These are phyloP conservation scores for Diabrotica virgifera DNA, from an alignment of 1,140 invertebrate genomes.

Conservation along the genomic window DNA sequence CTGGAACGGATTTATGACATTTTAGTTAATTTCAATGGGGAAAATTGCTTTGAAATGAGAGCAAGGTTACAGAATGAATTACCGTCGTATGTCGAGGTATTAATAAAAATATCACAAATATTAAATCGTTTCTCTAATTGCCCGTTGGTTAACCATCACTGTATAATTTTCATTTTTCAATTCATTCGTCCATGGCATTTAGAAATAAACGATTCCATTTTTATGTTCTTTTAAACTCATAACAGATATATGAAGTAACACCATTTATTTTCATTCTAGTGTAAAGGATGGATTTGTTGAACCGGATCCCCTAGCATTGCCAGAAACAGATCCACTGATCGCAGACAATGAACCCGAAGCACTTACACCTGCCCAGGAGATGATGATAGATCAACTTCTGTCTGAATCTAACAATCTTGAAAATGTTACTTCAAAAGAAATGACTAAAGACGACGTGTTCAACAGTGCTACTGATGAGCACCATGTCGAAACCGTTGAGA, in stretches of 20 bases:
- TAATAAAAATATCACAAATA: too few relatives aligned
- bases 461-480: slow-evolving; percentile 28
- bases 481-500: slow-evolving; percentile 47
- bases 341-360: slow-evolving; percentile 8
- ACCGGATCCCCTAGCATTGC: slow-evolving; percentile 6
- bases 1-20: too few relatives aligned
- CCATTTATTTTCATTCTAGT: not conserved
- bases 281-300: slow-evolving; percentile 3
- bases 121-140: too few relatives aligned
- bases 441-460: slow-evolving; percentile 23
- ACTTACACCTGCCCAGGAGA: slow-evolving; percentile 15
- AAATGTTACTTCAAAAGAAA: slow-evolving; percentile 18
- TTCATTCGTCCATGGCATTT: too few relatives aligned
- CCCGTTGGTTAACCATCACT: too few relatives aligned
- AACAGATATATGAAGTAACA: not conserved
- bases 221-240: too few relatives aligned
- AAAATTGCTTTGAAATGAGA: too few relatives aligned
- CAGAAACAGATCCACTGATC: not conserved
- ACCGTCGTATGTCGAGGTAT: too few relatives aligned
- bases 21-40: too few relatives aligned
- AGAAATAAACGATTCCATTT: too few relatives aligned
- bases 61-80: too few relatives aligned
- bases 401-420: slow-evolving; percentile 18
- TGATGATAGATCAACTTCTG: slow-evolving; percentile 21
- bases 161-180: too few relatives aligned